These are phyloP conservation scores for Tigriopus californicus DNA, from an alignment of 2,888 invertebrate species.

Conservation along the genomic window DNA sequence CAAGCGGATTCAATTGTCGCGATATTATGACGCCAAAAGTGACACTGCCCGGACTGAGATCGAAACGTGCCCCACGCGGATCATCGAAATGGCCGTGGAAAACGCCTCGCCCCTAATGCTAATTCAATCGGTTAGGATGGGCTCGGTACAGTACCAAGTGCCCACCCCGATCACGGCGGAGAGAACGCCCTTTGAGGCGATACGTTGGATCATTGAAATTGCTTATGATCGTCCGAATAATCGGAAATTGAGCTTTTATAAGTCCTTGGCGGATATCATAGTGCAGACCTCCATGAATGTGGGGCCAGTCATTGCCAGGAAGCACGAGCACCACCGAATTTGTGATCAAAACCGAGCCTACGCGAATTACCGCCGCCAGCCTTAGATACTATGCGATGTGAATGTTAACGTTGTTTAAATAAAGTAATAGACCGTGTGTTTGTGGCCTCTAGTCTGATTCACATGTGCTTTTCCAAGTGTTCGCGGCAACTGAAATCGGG, in stretches of 20 bases:
- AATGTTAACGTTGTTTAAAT: background rate
- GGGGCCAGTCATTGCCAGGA: background rate
- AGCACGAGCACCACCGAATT: slow-evolving; percentile 6
- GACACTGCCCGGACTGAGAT: background rate
- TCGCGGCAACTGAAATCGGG: background rate
- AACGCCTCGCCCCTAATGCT: slow-evolving; percentile 8
- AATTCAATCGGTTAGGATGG: background rate
- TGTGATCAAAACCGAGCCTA: slow-evolving; percentile 12
- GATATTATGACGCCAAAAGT: background rate
- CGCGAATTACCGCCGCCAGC: background rate
- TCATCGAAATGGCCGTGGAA: background rate
- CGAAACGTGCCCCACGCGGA: background rate
- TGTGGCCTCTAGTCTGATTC: too few relatives aligned
- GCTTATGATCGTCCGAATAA: background rate
- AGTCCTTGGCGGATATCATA: background rate
- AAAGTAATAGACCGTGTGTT: too few relatives aligned
- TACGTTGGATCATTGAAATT: slow-evolving; percentile 1
- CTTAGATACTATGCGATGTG: background rate
- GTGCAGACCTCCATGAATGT: background rate
- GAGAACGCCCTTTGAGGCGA: background rate
- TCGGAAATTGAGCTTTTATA: background rate
- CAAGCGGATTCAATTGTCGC: background rate
- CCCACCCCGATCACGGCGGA: background rate
- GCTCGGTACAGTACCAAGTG: background rate
- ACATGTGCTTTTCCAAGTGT: too few relatives aligned